Base-by-base conservation (phyloP, 2,797 vertebrate genomes). In the Calcarius lapponicus region DNA sequence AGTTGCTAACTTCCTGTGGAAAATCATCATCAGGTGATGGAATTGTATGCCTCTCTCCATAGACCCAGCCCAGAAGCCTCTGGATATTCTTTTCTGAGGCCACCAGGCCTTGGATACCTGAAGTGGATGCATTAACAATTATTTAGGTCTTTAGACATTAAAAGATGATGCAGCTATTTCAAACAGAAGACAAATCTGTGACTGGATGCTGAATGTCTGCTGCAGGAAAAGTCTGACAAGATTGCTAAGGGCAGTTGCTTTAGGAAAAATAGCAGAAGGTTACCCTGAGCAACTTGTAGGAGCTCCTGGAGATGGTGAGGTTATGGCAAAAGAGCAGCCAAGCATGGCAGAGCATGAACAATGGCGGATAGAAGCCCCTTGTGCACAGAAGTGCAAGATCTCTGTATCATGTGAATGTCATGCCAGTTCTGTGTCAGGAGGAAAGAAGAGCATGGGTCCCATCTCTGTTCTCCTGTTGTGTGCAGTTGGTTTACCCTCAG, bases 401-500 rank as follows among this genome's bases (percentile, higher is more conserved):
- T 88, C 62, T 62, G 48, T 7, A 0, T 69, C 51, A 53, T 1
- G 1, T 72, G 69, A 60, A 29, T 19, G 29, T 36, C 61, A 57
- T 10, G 13, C 62, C 1, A 2, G 73, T 43, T 65, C 83, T 54
- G 0, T 65, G 71, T 65, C 88, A 76, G 48, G 61, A 86, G 48
- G 32, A 76, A 90, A 84, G 45, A 17, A 48, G 51, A 60, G 50
- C 48, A n/a, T 26, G 48, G 87, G 74, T 95, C 67, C 67, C 8
- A 4, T 76, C 66, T 64, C 48, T 4, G 0, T 61, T 93, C 82
- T 88, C 87, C 87, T 90, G 48, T 80, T 80, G 45, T 75, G 70
- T 0, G 3, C 56, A 73, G 89, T 91, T 86, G 83, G 73, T 94
- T 97, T 94, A 95, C 62, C 66, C 78, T 96, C 83, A 88, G 88